Evolutionary conservation across 2,888 invertebrate genomes (phyloP).

Genomic region (Meta bourneti): DNA sequence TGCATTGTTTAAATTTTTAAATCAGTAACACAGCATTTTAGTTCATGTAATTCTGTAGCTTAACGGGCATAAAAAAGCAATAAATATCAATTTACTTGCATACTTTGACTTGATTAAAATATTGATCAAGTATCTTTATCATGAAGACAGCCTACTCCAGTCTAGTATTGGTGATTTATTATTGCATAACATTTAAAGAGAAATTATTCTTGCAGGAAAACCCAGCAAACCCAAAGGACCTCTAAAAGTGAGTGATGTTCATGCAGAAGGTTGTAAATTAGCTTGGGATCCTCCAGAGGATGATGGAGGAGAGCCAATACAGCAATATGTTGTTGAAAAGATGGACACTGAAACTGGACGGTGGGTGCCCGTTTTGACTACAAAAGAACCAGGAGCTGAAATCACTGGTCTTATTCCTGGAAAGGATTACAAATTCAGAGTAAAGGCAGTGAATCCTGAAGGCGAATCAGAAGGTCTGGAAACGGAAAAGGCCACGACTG

Average conservation of each 20-base stretch:
- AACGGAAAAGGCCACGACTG: conserved; percentile 93
- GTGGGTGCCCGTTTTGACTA: conserved; percentile 94
- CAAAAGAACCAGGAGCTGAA: conserved; percentile 89
- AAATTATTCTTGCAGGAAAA: conserved; percentile 84
- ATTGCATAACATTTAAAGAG: too few species aligned
- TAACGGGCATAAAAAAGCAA: too few species aligned
- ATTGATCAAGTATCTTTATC: too few species aligned
- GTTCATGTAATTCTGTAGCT: too few species aligned
- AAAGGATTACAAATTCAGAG: conserved; percentile 98
- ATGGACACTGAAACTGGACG: conserved; percentile 96
- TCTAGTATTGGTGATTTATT: too few species aligned
- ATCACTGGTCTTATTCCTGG: conserved; percentile 96
- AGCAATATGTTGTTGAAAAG: conserved; percentile 96
- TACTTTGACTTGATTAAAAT: too few species aligned
- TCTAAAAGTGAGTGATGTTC: conserved; percentile 93
- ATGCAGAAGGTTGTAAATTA: conserved; percentile 94
- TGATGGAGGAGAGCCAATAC: conserved; percentile 96
- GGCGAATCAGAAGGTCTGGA: conserved; percentile 97
- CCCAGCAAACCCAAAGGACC: conserved; percentile 97
- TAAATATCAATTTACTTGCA: too few species aligned
- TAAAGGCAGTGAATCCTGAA: conserved; percentile 97
- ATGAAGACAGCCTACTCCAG: too few species aligned
- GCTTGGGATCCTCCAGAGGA: conserved; percentile 98
- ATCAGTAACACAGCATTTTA: too few species aligned
- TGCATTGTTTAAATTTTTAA: too few species aligned